Base-by-base conservation (phyloP, 2,888 invertebrate species). In the Agrochola macilenta region DNA sequence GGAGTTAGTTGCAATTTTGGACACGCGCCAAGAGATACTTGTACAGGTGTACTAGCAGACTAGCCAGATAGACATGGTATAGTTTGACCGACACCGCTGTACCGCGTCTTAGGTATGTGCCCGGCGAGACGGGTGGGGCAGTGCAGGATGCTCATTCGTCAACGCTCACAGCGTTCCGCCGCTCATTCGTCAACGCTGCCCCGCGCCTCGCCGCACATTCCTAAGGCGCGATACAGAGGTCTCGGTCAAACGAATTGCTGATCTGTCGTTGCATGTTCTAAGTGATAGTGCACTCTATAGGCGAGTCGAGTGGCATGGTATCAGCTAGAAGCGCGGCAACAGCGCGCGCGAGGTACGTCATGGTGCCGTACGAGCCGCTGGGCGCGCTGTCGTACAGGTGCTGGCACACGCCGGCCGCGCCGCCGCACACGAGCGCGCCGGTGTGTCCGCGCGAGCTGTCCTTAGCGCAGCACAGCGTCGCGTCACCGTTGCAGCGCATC, bases 341-440 rank as follows among this genome's bases (percentile, higher is more conserved):
- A 7, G 99, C 98, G 87, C 99, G 97, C 61, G 99, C 98, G 90
- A 99, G 97, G 92, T 99, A 99, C 0, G 99, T 99, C 99, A 99
- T 99, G 69, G 99, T 99, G 83, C 99, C 99, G 95, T 97, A 99
- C 91, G 98, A 98, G 81, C 99, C 99, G 93, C 99, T 99, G 4
- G 99, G 99, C 39, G 99, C 99, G 93, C 99, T 99, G 96, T 99
- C 99, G 94, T 99, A 99, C 94, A 99, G 98, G 94, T 99, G 99
- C 94, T 99, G 98, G 94, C 99, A 99, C 84, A 99, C 98, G 88
- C 98, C 99, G 0, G 99, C 99, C 49, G 99, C 99, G 73, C 99
- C 99, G 74, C 98, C 98, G 93, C 99, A 99, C 58, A 98, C 95
- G 54, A 98, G 94, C 82, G 97, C 97, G 72, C 97, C 97, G 96